Base-by-base conservation (phyloP, 2,888 invertebrate species). In the Nowickia ferox region DNA sequence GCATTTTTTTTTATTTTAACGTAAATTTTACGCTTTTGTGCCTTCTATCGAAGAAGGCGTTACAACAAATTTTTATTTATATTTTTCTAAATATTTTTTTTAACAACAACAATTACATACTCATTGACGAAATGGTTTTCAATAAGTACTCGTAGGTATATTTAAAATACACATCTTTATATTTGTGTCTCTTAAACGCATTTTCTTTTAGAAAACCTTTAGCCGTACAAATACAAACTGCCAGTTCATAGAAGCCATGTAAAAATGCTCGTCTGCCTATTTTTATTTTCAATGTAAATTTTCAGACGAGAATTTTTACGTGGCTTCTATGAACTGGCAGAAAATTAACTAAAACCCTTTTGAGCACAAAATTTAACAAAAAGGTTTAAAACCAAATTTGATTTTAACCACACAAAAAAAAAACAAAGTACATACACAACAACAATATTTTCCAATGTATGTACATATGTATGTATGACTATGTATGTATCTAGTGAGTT, bases 171-270 rank as follows among this genome's bases (percentile, higher is more conserved):
- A 44, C 44, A 2, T 69, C 30, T 38, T 9, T 48, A 38, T 19
- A 8, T 13, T 19, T 38, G 2, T 61, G 1, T 8, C 11, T 44
- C n/a, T 72, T 81, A 72, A 81, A 84, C 77, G 68, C 81, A 61
- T 53, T 78, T 15, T 48, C 74, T 78, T 85, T 82, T 11, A 42
- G 78, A 82, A 85, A 85, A 85, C 81, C 81, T 68, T 72, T 68
- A 69, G 84, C 84, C 77, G 17, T 71, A 81, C 68, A 85, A 84
- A 80, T 74, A 79, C 63, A 84, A 80, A n/a, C n/a, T n/a, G n/a
- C n/a, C n/a, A n/a, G n/a, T n/a, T n/a, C n/a, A n/a, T n/a, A n/a
- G n/a, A n/a, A n/a, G n/a, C n/a, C n/a, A n/a, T n/a, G n/a, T n/a
- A n/a, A n/a, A n/a, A n/a, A n/a, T n/a, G n/a, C n/a, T n/a, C n/a